A percentile compares a stretch with the other conserved stretches of the same genome.
Conservation (phyloP, 2,113 vertebrate genomes). For the Seriola quinqueradiata region DNA sequence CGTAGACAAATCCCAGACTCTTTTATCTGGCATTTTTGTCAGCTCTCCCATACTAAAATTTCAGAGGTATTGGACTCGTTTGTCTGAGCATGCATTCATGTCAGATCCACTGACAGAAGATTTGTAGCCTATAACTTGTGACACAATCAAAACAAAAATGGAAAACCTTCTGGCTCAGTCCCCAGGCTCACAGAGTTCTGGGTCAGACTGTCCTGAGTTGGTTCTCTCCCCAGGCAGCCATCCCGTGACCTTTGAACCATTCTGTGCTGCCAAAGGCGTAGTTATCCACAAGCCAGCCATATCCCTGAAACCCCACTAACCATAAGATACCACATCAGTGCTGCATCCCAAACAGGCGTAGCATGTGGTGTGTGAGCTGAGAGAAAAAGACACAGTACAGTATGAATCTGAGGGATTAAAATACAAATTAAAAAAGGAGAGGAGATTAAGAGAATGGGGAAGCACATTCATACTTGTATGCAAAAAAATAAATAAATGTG, state of each 20-base stretch:
- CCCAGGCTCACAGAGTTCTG: neutral
- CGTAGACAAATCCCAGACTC: neutral
- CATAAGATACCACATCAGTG: constrained; percentile 12
- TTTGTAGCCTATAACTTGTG: neutral
- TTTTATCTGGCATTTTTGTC: neutral
- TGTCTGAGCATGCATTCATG: neutral
- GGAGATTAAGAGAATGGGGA: neutral
- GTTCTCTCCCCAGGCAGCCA: constrained; percentile 1
- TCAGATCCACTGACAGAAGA: neutral
- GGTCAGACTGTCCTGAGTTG: neutral
- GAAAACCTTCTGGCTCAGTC: neutral
- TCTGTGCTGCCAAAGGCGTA: neutral
- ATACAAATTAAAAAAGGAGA: constrained; percentile 20
- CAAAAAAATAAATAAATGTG: constrained; percentile 4
- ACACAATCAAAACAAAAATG: neutral
- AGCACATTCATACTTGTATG: neutral
- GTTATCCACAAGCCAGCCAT: neutral
- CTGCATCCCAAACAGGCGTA: neutral
- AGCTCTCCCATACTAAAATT: neutral
- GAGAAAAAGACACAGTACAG: neutral
- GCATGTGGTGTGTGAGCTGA: neutral
- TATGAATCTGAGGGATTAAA: neutral
- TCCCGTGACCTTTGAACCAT: neutral
- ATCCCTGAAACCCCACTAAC: constrained; percentile 19
- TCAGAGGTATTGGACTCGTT: neutral